phyloP scores from a whole-genome alignment of 2,797 vertebrate genomes.

The Adrianichthys oophorus region DNA sequence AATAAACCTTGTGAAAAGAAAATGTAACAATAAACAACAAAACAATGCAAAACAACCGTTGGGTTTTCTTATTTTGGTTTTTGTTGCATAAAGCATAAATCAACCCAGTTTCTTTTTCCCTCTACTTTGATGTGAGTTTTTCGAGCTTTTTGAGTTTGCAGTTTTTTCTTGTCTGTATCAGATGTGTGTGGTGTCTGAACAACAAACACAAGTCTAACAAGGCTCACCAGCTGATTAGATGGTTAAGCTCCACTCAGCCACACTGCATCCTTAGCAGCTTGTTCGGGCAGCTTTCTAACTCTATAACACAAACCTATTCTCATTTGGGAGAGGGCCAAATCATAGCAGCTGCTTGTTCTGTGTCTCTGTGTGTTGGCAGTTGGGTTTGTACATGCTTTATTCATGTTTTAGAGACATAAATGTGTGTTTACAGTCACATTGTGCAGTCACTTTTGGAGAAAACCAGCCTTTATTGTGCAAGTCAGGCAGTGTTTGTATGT shows the following conservation, averaged over 20 bases:
- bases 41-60: conserved; percentile 55
- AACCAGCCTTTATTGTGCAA: neutral
- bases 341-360: conserved; percentile 58
- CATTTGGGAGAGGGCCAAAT: conserved; percentile 70
- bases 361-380: conserved; percentile 14
- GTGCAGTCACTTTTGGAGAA: conserved; percentile 2
- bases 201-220: conserved; percentile 60
- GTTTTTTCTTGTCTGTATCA: conserved; percentile 14
- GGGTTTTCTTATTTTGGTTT: conserved; percentile 36
- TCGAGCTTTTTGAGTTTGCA: conserved; percentile 11
- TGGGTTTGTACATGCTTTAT: conserved; percentile 6
- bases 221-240: conserved; percentile 66
- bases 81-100: conserved; percentile 37
- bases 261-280: conserved; percentile 49
- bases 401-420: conserved; percentile 16
- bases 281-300: conserved; percentile 49
- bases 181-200: conserved; percentile 8
- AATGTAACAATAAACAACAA: conserved; percentile 61
- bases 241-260: conserved; percentile 59
- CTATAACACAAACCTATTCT: conserved; percentile 59
- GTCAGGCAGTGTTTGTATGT: neutral
- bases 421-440: conserved; percentile 7
- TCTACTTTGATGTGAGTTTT: conserved; percentile 47
- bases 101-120: conserved; percentile 24
- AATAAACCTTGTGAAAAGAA: conserved; percentile 65